These are phyloP conservation scores for Aurelia sp. DNA, from an alignment of 30 jellyfish, hydroid and myxozoan species.

Conservation along the genomic window DNA sequence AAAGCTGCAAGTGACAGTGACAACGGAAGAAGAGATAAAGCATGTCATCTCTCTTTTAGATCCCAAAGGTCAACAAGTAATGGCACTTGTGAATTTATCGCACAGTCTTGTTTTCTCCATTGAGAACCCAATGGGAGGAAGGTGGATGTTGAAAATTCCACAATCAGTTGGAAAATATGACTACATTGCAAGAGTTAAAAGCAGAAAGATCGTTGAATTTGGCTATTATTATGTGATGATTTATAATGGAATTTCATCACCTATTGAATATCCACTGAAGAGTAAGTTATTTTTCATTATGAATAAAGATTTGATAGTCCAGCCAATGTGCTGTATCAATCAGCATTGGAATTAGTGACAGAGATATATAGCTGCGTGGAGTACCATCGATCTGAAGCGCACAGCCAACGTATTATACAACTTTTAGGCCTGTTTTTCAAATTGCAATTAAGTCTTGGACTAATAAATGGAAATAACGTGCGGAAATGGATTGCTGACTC, in stretches of 20 bases:
- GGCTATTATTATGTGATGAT: constrained; percentile 44
- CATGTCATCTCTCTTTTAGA: constrained; percentile 20
- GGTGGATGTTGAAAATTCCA: constrained; percentile 52
- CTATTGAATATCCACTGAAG: constrained; percentile 60
- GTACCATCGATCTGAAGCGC: no score
- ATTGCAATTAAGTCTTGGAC: no score
- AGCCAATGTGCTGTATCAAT: no score
- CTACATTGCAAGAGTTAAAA: constrained; percentile 63
- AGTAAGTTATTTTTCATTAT: constrained; percentile 31
- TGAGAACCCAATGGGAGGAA: constrained; percentile 60
- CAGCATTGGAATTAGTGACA: no score
- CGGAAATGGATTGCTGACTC: no score
- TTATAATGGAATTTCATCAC: constrained; percentile 57
- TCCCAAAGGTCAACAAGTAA: constrained; percentile 36
- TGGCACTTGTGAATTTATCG: constrained; percentile 34
- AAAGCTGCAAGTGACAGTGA: constrained; percentile 52
- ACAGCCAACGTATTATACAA: no score
- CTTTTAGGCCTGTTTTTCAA: no score
- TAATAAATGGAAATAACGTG: no score
- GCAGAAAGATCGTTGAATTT: constrained; percentile 64
- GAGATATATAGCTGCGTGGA: no score
- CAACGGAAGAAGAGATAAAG: constrained; percentile 35
- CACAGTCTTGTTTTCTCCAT: constrained; percentile 35
- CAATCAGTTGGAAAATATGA: constrained; percentile 49
- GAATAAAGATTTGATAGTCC: no score